Evolutionary conservation across 2,888 invertebrate species (phyloP).

Genomic region (Leuctra nigra): DNA sequence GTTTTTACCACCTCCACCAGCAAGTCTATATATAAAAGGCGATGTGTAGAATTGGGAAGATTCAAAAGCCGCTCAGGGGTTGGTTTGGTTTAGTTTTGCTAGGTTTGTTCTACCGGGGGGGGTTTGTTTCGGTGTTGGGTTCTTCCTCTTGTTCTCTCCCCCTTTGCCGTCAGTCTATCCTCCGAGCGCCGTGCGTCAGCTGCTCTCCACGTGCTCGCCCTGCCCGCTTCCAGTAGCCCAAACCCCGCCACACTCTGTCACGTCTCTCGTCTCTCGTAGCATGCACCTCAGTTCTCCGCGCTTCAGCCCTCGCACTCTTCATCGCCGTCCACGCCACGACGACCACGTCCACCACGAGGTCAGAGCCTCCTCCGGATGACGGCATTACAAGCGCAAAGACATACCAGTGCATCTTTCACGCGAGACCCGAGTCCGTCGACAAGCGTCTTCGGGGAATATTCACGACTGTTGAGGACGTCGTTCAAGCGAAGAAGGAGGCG

Average conservation of each 20-base stretch:
- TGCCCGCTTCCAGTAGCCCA: too few relatives aligned
- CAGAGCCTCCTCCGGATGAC: constrained; percentile 21
- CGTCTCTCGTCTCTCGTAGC: constrained; percentile 9
- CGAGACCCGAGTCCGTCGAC: neutral
- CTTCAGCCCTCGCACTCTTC: constrained; percentile 11
- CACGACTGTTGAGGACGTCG: neutral
- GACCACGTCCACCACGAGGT: neutral
- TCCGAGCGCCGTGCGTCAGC: neutral
- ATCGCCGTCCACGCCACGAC: constrained; percentile 15
- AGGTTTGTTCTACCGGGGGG: constrained; percentile 27
- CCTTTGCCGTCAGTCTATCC: neutral
- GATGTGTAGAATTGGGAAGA: constrained; percentile 20
- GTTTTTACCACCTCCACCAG: constrained; percentile 25
- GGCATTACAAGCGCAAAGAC: constrained; percentile 18
- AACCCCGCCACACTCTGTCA: neutral
- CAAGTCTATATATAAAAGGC: constrained; percentile 29
- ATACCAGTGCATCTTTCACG: constrained; percentile 9
- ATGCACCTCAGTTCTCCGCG: constrained; percentile 22
- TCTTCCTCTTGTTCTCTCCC: constrained; percentile 19
- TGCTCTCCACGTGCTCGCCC: constrained; percentile 19
- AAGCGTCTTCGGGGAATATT: neutral
- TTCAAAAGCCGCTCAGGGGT: constrained; percentile 28
- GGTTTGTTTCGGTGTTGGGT: constrained; percentile 24
- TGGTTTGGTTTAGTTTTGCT: constrained; percentile 29
- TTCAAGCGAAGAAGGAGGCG: neutral